Evolutionary conservation across 1,140 invertebrate genomes (phyloP), one percentile per base, ranked within the genome.

Genomic region (Saccostrea glomerata): DNA sequence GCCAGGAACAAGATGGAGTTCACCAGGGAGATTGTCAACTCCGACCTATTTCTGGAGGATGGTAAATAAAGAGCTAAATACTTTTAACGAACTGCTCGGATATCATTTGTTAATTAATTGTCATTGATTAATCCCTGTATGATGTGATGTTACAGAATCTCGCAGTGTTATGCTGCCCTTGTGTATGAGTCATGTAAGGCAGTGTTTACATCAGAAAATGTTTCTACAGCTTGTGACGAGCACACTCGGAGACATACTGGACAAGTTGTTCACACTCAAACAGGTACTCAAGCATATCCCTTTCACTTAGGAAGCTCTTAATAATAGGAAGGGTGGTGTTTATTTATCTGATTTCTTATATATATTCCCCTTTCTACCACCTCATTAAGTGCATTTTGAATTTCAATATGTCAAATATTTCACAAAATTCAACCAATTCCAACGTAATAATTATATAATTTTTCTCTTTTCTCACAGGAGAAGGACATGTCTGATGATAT

Each of bases 11-110:
- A 98, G 94, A 94, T 98, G 30, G 95, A 96, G 0, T 97, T 97
- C 0, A 96, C 98, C 54, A 96, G 96, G 90, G 96, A 97, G 93
- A 94, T 97, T 1, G 96, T 97, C 1, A 96, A 96, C 0, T 97
- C 97, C 4, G 96, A 96, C 88, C 94, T 98, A 0, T 97, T 98
- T 90, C 96, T 96, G 82, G 96, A 97, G 88, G 96, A 97, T 93
- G 94, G 94, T 95, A 96, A 77, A 36, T 13, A n/a, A 7, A 20
- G 0, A 20, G 47, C 6, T 7, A 47, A 47, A 6, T 9, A 47
- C 47, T 47, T 47, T 9, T 47, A 47, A 47, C 9, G 0, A 47
- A 47, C 47, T 6, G 1, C 6, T 47, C 47, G 0, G 1, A 47
- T 47, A 47, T 47, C 1, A 2, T 36, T 1, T 1, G 1, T 47